Evolutionary conservation across 2,113 vertebrate genomes (phyloP).

Genomic region (Polypterus senegalus): DNA sequence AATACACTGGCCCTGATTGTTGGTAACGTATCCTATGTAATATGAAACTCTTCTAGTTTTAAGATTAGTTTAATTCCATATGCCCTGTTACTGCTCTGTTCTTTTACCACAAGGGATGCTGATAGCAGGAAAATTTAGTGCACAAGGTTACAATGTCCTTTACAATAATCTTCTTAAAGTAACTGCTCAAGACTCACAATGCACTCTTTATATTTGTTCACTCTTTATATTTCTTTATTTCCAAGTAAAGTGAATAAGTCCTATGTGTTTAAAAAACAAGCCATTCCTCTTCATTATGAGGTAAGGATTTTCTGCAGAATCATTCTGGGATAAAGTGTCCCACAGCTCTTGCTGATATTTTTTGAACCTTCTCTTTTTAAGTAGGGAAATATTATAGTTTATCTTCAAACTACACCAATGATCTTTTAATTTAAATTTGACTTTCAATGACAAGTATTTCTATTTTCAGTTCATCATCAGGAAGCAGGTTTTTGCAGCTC

Average conservation of each 20-base stretch:
- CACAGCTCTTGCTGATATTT: not conserved
- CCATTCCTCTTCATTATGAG: not conserved
- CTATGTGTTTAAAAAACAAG: not conserved
- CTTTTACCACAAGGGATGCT: not conserved
- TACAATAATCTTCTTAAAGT: not conserved
- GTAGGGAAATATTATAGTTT: no score
- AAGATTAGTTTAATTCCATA: not conserved
- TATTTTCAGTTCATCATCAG: no score
- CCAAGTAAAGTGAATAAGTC: not conserved
- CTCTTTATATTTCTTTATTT: slow-evolving; percentile 1
- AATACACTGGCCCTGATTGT: slow-evolving; percentile 24
- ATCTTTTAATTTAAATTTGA: no score
- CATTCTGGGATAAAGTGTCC: not conserved
- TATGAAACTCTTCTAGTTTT: not conserved
- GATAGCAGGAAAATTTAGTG: not conserved
- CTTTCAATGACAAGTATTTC: no score
- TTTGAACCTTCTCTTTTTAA: not conserved
- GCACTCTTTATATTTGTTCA: not conserved
- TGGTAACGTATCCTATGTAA: slow-evolving; percentile 14
- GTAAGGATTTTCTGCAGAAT: not conserved
- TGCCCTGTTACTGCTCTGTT: not conserved
- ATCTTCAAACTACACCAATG: no score
- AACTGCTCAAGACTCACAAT: not conserved
- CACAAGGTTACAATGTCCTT: not conserved
- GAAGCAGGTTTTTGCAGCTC: no score